phyloP scores from a whole-genome alignment of 2,113 vertebrate species.

The Mormyrus lacerda region DNA sequence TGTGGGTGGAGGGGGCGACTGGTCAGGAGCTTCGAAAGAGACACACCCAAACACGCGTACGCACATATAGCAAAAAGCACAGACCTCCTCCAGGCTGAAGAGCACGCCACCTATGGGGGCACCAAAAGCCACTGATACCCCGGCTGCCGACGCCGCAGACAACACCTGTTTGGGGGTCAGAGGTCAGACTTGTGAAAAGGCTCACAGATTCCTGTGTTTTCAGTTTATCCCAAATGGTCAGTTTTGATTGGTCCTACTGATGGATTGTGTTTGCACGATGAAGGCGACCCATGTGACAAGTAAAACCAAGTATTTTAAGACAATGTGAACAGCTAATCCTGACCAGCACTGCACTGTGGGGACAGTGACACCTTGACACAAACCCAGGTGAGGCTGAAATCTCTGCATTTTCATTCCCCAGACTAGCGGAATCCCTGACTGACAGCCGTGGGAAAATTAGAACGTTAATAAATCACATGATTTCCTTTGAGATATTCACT shows the following conservation, averaged over 20 bases:
- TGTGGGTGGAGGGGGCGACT: constrained; percentile 33
- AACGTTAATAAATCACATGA: not conserved
- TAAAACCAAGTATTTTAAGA: not conserved
- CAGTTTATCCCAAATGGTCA: not conserved
- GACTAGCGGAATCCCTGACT: not conserved
- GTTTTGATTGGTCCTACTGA: not conserved
- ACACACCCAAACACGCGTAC: no score
- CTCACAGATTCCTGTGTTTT: not conserved
- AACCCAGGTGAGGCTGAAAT: not conserved
- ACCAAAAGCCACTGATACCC: constrained; percentile 95
- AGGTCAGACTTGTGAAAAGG: constrained; percentile 14
- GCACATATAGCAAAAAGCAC: not conserved
- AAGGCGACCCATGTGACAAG: not conserved
- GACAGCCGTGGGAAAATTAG: not conserved
- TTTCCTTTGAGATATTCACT: not conserved
- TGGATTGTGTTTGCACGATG: not conserved
- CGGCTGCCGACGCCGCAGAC: constrained; percentile 92
- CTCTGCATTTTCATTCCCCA: not conserved
- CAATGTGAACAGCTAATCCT: not conserved
- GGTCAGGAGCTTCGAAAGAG: not conserved
- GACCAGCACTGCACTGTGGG: not conserved
- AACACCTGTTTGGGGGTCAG: constrained; percentile 69
- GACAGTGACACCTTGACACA: not conserved
- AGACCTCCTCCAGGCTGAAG: constrained; percentile 91
- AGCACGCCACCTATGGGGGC: constrained; percentile 97